Percentiles rank a stretch among this genome's conserved stretches.
Conservation (phyloP, 2,113 vertebrate species). For the Clarias batrachus region DNA sequence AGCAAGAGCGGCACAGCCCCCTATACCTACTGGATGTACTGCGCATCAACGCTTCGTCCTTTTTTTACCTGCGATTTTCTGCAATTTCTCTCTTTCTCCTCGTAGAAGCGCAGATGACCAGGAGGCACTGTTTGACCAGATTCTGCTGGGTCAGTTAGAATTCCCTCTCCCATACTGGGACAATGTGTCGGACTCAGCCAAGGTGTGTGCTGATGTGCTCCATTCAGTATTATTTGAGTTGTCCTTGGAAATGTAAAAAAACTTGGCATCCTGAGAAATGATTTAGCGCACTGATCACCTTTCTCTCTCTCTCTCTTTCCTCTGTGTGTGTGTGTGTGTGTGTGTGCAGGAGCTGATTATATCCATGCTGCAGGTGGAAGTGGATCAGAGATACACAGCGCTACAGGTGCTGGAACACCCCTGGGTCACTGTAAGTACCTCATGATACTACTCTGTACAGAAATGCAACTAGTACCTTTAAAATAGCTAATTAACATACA, state of each 20-base stretch:
- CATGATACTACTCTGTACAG: not conserved
- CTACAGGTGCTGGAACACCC: conserved; percentile 90
- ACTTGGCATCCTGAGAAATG: not conserved
- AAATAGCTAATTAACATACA: not conserved
- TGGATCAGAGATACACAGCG: conserved; percentile 88
- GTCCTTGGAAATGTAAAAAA: not conserved
- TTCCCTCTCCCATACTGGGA: conserved; percentile 95
- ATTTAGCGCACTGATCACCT: not conserved
- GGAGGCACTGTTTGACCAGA: conserved; percentile 92
- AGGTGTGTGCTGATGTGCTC: conserved; percentile 72
- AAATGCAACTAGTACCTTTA: not conserved
- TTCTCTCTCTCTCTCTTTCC: not conserved
- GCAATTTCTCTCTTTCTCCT: conserved; percentile 21
- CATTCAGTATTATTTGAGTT: not conserved
- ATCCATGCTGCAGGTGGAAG: conserved; percentile 90
- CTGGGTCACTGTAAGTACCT: conserved; percentile 93
- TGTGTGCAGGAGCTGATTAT: conserved; percentile 83
- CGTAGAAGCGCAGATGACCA: conserved; percentile 86
- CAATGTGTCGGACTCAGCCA: conserved; percentile 89
- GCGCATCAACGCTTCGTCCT: conserved; percentile 9
- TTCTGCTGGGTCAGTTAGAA: conserved; percentile 87
- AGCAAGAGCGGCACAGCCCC: not conserved
- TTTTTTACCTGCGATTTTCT: conserved; percentile 17
- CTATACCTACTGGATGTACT: not conserved
- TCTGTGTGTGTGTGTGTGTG: not conserved